phyloP scores from a whole-genome alignment of 2,113 vertebrate species.

The Polypterus bichir region DNA sequence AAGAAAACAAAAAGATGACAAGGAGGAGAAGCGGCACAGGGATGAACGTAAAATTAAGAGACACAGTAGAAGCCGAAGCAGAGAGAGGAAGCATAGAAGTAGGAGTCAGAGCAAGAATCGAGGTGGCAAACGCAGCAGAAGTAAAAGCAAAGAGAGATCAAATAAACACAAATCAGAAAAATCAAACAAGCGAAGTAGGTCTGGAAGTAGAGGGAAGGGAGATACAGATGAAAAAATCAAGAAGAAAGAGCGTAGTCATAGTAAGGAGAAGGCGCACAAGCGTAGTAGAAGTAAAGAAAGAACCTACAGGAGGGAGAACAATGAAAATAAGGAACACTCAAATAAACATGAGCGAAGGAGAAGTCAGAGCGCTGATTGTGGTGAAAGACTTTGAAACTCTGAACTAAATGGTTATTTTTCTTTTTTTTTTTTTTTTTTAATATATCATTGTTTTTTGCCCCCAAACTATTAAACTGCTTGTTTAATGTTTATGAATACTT shows the following conservation, averaged over 20 bases:
- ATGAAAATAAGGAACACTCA: slow-evolving; percentile 62
- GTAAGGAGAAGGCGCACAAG: slow-evolving; percentile 65
- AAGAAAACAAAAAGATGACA: slow-evolving; percentile 60
- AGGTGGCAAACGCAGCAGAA: slow-evolving; percentile 56
- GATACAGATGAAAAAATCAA: slow-evolving; percentile 62
- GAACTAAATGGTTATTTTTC: slow-evolving; percentile 42
- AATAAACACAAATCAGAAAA: slow-evolving; percentile 66
- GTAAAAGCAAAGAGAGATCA: slow-evolving; percentile 63
- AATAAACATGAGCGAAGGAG: slow-evolving; percentile 56
- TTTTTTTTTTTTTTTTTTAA: neutral
- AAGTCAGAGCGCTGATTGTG: slow-evolving; percentile 68
- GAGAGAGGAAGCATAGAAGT: slow-evolving; percentile 56
- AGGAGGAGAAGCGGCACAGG: slow-evolving; percentile 59
- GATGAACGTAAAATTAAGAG: slow-evolving; percentile 71
- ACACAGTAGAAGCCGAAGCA: slow-evolving; percentile 66
- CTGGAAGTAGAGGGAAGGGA: slow-evolving; percentile 57
- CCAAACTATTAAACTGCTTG: neutral
- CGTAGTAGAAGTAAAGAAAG: slow-evolving; percentile 68
- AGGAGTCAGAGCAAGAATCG: slow-evolving; percentile 59
- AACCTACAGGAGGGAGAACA: slow-evolving; percentile 61
- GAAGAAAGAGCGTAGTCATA: slow-evolving; percentile 71
- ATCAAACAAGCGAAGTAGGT: slow-evolving; percentile 51
- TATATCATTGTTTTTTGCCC: neutral
- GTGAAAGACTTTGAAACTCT: slow-evolving; percentile 55
- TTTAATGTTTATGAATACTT: slow-evolving; percentile 1